Base-by-base conservation (phyloP, 2,888 invertebrate genomes). In the Amphipoea oculea region DNA sequence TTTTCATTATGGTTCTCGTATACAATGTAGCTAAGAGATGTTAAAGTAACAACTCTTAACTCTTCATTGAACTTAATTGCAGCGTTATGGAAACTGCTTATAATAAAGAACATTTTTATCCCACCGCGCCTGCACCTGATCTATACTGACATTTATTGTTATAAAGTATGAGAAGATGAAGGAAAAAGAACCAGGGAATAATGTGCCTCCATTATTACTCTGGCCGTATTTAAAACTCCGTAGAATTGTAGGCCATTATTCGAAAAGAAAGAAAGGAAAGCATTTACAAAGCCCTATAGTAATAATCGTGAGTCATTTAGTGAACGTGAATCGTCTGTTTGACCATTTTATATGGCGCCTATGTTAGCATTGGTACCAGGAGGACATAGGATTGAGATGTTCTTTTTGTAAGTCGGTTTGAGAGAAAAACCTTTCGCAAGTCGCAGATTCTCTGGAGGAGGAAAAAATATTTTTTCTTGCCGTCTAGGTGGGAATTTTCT, bases 251-350 rank as follows among this genome's bases (percentile, higher is more conserved):
- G 11, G n/a, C 40, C 11, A 48, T 77, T 63, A 40, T 62, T 73
- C n/a, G 11, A 17, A 54, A 42, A 62, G 36, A 36, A 45, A 65
- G 69, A 40, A n/a, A 42, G 62, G 23, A 42, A 63, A 40, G 4
- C 63, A 48, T 78, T 77, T 87, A 45, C 60, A 45, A 69, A 14
- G 66, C 62, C 51, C 29, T 87, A 85, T 83, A 85, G 76, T 76
- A 68, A 89, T 83, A 78, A 85, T 82, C 62, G 78, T 12, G 57
- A 62, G 68, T 66, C 70, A 73, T 72, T 75, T 60, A 63, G n/a
- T 6, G 42, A 67, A 68, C 81, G 76, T 73, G 87, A 60, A 68
- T 51, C 11, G 65, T 42, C 57, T 70, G 75, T 23, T 11, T 12
- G 65, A 81, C 42, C 48, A 23, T 71, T 79, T 79, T 67, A 72